Evolutionary conservation across 2,888 invertebrate species (phyloP).

Genomic region (Pardosa pseudoannulata): DNA sequence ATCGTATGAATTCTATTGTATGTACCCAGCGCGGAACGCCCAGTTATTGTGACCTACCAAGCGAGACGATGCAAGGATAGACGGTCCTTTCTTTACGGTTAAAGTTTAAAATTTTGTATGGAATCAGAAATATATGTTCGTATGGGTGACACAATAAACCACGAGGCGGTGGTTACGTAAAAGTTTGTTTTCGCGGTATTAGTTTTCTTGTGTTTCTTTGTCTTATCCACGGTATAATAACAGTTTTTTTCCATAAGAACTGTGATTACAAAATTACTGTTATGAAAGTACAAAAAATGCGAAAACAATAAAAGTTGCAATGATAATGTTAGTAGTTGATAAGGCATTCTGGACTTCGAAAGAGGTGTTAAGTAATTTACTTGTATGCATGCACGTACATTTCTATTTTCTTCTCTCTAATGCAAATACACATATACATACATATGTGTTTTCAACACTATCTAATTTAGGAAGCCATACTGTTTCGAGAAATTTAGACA

Average conservation of each 20-base stretch:
- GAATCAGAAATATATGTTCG: neutral
- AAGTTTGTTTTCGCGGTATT: neutral
- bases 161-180: neutral
- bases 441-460: no score
- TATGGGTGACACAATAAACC: neutral
- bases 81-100: neutral
- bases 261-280: neutral
- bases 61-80: neutral
- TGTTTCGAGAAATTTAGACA: no score
- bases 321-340: no score
- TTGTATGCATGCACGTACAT: no score
- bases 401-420: no score
- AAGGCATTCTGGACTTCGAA: no score
- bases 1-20: neutral
- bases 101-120: neutral
- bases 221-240: neutral
- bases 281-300: neutral
- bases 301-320: no score
- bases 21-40: neutral
- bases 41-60: neutral
- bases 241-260: neutral
- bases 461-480: no score
- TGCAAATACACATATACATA: no score
- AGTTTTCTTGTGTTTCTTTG: neutral
- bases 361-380: no score